phyloP scores from a whole-genome alignment of 2,797 vertebrate genomes.

The Sternarchorhynchus goeldii region DNA sequence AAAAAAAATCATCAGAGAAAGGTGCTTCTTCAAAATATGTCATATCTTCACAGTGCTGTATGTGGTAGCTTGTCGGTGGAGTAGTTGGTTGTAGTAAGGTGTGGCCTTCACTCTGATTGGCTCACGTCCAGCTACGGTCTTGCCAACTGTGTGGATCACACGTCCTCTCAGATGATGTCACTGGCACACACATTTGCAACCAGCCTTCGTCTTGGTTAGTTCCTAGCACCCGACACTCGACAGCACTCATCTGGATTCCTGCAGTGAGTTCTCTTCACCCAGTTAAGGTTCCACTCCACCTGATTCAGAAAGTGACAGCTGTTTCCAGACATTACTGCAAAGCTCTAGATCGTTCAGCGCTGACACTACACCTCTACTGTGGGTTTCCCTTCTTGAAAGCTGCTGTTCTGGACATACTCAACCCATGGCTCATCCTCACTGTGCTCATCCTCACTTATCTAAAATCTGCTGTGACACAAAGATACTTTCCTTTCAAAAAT shows the following conservation, averaged over 20 bases:
- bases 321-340: neutral
- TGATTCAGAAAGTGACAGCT: neutral
- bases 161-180: slow-evolving; percentile 26
- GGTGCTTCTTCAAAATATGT: neutral
- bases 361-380: neutral
- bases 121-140: slow-evolving; percentile 55
- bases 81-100: slow-evolving; percentile 19
- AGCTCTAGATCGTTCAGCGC: neutral
- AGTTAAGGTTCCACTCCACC: neutral
- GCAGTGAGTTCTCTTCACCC: neutral
- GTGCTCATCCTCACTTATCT: too few species aligned
- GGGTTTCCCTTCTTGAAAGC: too few species aligned
- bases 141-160: slow-evolving; percentile 66
- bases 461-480: too few species aligned
- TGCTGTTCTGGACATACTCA: too few species aligned
- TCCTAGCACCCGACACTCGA: too few species aligned
- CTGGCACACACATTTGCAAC: slow-evolving; percentile 43
- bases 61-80: neutral
- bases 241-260: neutral
- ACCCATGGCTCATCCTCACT: too few species aligned
- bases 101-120: slow-evolving; percentile 28
- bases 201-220: neutral
- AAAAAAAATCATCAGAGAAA: neutral
- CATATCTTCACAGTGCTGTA: neutral
- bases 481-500: too few species aligned